Evolutionary conservation across 1,140 invertebrate genomes (phyloP), one percentile per base, ranked within the genome.

Genomic region (Notospermus geniculatus): DNA sequence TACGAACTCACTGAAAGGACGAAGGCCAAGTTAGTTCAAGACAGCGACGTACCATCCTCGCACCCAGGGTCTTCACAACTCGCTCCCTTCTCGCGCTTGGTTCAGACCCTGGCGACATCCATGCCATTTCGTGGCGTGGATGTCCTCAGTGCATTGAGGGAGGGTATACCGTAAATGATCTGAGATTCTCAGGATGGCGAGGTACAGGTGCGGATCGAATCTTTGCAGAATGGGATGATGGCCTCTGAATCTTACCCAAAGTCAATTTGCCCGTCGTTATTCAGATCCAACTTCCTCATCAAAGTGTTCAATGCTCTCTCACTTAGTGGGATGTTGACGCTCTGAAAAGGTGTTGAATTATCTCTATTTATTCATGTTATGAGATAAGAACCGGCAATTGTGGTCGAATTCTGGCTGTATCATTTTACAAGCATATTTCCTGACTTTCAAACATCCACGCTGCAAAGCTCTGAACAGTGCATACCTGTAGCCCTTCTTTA

Each of bases 181-280:
- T n/a, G n/a, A n/a, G n/a, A n/a, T n/a, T n/a, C n/a, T n/a, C n/a
- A n/a, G n/a, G n/a, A 43, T 43, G 19, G 11, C 19, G 39, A 43
- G 19, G 19, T 43, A 13, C 11, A 43, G 11, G 11, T 13, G 11
- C 11, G 39, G 11, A 43, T 43, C 11, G 39, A 43, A 43, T 19
- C 46, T 50, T 4, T 50, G 46, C 25, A 50, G n/a, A 23, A 50
- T n/a, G 5, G n/a, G 46, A n/a, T n/a, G n/a, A n/a, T n/a, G n/a
- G n/a, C 5, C n/a, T 50, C 4, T 50, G 9, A 7, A 23, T 67
- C 70, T 67, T 71, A 77, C 75, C 70, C 69, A 50, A 71, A 71
- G 53, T 70, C 67, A 5, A 77, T 65, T 23, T 68, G 67, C n/a
- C 75, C 73, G 57, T 77, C 75, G 57, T 65, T 70, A 59, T 77